phyloP scores from a whole-genome alignment of 1,140 invertebrate genomes.

The Physella acuta region DNA sequence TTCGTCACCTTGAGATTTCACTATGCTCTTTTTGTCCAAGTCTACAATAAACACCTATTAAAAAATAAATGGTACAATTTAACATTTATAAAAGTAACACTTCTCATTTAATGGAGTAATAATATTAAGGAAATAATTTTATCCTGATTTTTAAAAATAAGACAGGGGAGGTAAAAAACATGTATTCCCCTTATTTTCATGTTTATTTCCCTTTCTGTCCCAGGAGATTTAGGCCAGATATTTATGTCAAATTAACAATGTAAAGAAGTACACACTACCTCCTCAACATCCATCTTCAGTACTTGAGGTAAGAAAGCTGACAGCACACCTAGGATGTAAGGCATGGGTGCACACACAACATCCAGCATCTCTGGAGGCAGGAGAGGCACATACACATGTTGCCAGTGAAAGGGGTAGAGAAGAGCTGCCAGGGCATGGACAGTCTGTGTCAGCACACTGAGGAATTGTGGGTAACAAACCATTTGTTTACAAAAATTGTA shows the following conservation, averaged over 20 bases:
- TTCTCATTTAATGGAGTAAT: too few species aligned
- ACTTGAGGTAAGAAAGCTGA: conserved; percentile 51
- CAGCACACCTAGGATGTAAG: conserved; percentile 74
- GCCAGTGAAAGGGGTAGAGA: conserved; percentile 81
- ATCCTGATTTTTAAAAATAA: too few species aligned
- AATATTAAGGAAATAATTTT: too few species aligned
- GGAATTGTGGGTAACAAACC: too few species aligned
- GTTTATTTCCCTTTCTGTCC: too few species aligned
- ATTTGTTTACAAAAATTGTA: too few species aligned
- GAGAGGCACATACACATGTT: conserved; percentile 75
- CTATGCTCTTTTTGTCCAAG: conserved; percentile 65
- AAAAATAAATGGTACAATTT: conserved; percentile 35
- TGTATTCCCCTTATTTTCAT: too few species aligned
- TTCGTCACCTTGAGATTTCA: conserved; percentile 68
- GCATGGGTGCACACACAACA: conserved; percentile 73
- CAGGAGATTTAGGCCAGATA: too few species aligned
- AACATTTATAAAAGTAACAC: too few species aligned
- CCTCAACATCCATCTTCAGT: conserved; percentile 53
- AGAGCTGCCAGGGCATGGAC: conserved; percentile 73
- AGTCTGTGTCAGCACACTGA: conserved; percentile 71
- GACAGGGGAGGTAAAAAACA: too few species aligned
- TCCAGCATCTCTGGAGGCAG: conserved; percentile 73
- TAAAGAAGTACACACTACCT: conserved; percentile 43
- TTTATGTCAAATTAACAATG: background rate
- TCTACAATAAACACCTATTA: conserved; percentile 69